Evolutionary conservation across 2,113 vertebrate species (phyloP), one percentile per base, ranked within the genome.

Genomic region (Toxotes chatareus): DNA sequence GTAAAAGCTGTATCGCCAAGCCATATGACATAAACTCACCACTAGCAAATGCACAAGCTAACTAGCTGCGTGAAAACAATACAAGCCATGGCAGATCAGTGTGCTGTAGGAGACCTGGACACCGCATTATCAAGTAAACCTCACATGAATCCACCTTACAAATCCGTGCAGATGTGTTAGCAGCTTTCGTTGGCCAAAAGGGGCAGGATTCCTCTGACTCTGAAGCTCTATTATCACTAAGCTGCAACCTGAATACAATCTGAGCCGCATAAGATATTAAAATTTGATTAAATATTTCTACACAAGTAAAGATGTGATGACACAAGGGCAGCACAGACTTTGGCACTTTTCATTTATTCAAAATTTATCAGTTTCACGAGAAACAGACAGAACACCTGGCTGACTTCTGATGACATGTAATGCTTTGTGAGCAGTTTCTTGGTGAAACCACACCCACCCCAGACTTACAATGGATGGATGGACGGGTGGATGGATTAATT

Each of bases 281-380:
- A 82, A 40, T 68, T 81, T 86, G 32, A 85, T 73, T 59, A 42
- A 70, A 63, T 60, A 73, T 84, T 65, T 74, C 63, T 49, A 72
- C 57, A 31, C 14, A 71, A 55, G 56, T 46, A 14, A 77, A 44
- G 65, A 38, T 23, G 57, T 47, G 64, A 46, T 75, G 78, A 56
- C 80, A 82, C 40, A 56, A 44, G 34, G 57, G 23, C 47, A 56
- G 12, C 23, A 51, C 21, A 70, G 12, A 55, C 21, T 42, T 80
- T 53, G 56, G 73, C 65, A 82, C 75, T 79, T 81, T 61, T 83
- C 21, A 83, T 79, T 79, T 51, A 80, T 73, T 65, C 32, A 59
- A 55, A 76, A 67, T 47, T 49, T 23, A 76, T 81, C 59, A 55
- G 40, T 27, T 64, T 64, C 23, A 67, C 17, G 12, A 55, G 4